Percentiles rank a stretch among this genome's conserved stretches.
Conservation (phyloP, 2,113 vertebrate species). For the Meles meles region DNA sequence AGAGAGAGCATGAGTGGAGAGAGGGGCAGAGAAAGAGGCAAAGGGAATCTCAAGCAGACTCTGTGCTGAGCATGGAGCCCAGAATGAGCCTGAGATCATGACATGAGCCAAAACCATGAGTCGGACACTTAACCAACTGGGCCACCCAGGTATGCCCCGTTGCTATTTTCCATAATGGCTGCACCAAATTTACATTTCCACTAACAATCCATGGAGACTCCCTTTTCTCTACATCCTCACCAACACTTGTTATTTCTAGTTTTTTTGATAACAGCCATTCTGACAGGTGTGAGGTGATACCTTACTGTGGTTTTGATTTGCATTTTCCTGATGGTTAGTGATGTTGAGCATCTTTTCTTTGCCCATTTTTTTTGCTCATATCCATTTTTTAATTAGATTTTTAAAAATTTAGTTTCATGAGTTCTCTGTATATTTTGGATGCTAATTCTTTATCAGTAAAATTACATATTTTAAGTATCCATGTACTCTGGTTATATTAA, state of each 20-base stretch:
- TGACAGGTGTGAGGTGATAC: not conserved
- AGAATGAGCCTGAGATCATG: not conserved
- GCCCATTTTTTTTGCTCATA: not conserved
- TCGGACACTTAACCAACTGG: not conserved
- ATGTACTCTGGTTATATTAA: not conserved
- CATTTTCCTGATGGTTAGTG: not conserved
- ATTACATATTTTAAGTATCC: slow-evolving; percentile 1
- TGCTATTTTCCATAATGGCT: not conserved
- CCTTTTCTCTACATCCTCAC: not conserved
- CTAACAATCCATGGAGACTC: not conserved
- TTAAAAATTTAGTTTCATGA: not conserved
- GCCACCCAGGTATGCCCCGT: not conserved
- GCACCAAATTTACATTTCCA: not conserved
- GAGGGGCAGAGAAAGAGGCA: not conserved
- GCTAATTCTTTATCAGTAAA: not conserved
- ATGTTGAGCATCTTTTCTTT: not conserved
- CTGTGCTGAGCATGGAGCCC: not conserved
- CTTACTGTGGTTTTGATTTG: not conserved
- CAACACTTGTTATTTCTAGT: not conserved
- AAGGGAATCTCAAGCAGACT: not conserved
- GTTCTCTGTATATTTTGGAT: not conserved
- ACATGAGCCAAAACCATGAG: not conserved
- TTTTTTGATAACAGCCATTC: not conserved
- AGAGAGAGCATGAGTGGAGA: not conserved
- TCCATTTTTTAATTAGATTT: not conserved